phyloP scores from a whole-genome alignment of 2,113 vertebrate species.

The Arizona elegans region DNA sequence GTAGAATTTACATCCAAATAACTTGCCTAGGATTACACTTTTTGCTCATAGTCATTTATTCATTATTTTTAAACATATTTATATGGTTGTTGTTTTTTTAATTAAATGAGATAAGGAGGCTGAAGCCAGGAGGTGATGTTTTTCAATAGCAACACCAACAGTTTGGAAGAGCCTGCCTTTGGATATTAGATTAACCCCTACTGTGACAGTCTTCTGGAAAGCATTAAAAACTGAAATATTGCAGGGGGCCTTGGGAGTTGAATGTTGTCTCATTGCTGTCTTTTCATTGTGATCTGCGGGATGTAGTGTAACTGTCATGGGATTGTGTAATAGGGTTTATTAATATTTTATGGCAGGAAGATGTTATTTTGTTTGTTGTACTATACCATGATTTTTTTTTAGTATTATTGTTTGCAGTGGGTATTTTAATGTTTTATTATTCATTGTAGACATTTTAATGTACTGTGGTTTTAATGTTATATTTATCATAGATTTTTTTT shows the following conservation, averaged over 20 bases:
- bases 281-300: background rate
- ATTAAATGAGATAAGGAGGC: background rate
- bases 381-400: background rate
- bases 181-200: background rate
- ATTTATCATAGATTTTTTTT: background rate
- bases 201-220: background rate
- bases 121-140: background rate
- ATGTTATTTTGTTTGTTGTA: background rate
- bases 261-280: background rate
- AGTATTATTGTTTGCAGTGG: background rate
- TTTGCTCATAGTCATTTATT: background rate
- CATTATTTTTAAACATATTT: background rate
- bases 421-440: background rate
- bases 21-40: background rate
- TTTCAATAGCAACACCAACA: background rate
- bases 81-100: background rate
- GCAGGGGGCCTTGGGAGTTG: background rate
- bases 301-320: background rate
- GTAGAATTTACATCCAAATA: background rate
- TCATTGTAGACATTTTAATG: background rate
- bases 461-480: background rate
- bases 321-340: background rate
- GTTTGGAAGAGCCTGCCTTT: background rate
- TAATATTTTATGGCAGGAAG: background rate
- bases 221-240: background rate